phyloP scores from a whole-genome alignment of 2,888 invertebrate species.

The Buathra laborator region DNA sequence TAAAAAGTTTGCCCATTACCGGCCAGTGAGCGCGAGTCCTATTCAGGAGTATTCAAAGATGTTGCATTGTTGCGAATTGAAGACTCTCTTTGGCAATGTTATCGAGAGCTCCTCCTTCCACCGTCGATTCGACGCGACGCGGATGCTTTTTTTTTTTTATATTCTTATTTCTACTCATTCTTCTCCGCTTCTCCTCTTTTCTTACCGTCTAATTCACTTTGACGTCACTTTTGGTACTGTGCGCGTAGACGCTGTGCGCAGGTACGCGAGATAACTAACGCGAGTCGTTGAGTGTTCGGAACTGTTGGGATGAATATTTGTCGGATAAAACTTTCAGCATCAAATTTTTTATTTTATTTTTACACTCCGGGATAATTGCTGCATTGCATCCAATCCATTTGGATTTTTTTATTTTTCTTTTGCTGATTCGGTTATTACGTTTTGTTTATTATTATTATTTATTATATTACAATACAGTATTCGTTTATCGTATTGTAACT shows the following conservation, averaged over 20 bases:
- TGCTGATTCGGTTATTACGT: no score
- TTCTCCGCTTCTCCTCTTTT: conserved; percentile 9
- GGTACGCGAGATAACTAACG: no score
- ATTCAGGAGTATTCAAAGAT: conserved; percentile 77
- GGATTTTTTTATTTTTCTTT: no score
- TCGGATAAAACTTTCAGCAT: no score
- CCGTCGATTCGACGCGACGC: conserved; percentile 5
- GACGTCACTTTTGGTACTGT: conserved; percentile 1
- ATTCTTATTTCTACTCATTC: not conserved
- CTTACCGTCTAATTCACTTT: not conserved
- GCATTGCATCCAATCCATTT: no score
- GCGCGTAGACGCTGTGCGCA: not conserved
- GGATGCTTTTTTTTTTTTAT: conserved; percentile 6
- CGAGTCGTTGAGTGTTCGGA: no score
- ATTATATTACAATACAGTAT: no score
- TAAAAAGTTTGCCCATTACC: conserved; percentile 80
- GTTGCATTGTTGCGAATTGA: conserved; percentile 76
- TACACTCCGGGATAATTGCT: no score
- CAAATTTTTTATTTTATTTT: no score
- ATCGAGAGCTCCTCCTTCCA: conserved; percentile 61
- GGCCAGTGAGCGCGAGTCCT: conserved; percentile 64
- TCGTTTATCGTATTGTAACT: no score
- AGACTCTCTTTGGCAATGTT: conserved; percentile 65
- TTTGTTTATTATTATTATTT: no score
- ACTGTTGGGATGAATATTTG: no score